A percentile compares a stretch with the other conserved stretches of the same genome.
phyloP scores from a whole-genome alignment of 2,888 invertebrate genomes.

The Achlya flavicornis region DNA sequence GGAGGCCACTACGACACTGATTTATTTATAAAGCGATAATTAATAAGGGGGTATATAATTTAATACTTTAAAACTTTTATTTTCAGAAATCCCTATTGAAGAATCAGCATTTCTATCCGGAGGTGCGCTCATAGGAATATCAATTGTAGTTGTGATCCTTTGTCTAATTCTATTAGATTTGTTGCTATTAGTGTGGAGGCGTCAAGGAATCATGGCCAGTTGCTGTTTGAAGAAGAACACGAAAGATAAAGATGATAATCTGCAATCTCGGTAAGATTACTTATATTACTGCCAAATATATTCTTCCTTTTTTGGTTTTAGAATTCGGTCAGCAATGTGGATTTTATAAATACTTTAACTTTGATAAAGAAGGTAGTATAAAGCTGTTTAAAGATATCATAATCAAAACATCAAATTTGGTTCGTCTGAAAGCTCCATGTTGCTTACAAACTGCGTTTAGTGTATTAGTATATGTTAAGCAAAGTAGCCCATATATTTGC shows the following conservation, averaged over 20 bases:
- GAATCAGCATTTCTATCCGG: conserved; percentile 79
- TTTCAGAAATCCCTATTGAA: conserved; percentile 13
- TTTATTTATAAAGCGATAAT: too few relatives aligned
- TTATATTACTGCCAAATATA: not conserved
- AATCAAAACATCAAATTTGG: too few relatives aligned
- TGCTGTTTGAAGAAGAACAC: conserved; percentile 85
- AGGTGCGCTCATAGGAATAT: conserved; percentile 91
- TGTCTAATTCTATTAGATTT: conserved; percentile 92
- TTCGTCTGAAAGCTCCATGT: too few relatives aligned
- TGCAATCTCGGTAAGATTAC: conserved; percentile 60
- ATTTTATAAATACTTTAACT: too few relatives aligned
- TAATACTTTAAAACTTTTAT: not conserved
- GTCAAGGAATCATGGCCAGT: conserved; percentile 87
- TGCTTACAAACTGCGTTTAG: too few relatives aligned
- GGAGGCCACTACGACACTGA: too few relatives aligned
- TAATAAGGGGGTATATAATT: too few relatives aligned
- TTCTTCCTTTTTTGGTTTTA: not conserved
- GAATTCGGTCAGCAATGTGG: not conserved
- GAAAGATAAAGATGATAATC: conserved; percentile 86
- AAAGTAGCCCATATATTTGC: too few relatives aligned
- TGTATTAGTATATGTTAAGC: too few relatives aligned
- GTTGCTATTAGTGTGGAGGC: conserved; percentile 86
- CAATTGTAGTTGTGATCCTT: conserved; percentile 89
- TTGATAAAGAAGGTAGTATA: too few relatives aligned
- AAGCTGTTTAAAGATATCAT: too few relatives aligned